These are phyloP conservation scores for Trematomus loennbergii DNA, from an alignment of 2,113 vertebrate genomes.

Conservation along the genomic window DNA sequence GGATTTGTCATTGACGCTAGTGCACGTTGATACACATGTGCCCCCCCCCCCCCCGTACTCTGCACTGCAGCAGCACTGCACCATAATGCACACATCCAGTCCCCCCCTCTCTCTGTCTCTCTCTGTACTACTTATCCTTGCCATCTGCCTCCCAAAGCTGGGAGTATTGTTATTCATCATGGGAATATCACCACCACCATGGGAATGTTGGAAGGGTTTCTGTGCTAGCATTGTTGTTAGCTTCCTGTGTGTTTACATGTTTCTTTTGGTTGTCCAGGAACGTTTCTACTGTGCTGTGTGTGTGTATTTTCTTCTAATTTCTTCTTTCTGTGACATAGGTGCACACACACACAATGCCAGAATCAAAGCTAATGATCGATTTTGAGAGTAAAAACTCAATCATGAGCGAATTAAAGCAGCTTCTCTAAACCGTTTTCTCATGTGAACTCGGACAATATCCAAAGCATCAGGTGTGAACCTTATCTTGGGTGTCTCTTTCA, in stretches of 20 bases:
- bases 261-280: not conserved
- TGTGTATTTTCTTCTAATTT: not conserved
- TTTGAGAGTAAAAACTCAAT: not conserved
- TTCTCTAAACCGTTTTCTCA: no score
- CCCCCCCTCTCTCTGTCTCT: not conserved
- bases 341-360: not conserved
- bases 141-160: slow-evolving; percentile 64
- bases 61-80: slow-evolving; percentile 78
- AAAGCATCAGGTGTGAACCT: no score
- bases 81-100: slow-evolving; percentile 61
- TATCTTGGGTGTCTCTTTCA: no score
- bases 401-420: not conserved
- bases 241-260: not conserved
- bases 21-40: slow-evolving; percentile 77
- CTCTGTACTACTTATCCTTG: slow-evolving; percentile 33
- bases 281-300: not conserved
- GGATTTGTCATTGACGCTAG: slow-evolving; percentile 69
- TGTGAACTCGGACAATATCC: no score
- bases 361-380: no score
- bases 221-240: not conserved
- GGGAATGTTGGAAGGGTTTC: slow-evolving; percentile 4
- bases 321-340: not conserved
- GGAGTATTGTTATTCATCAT: slow-evolving; percentile 43
- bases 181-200: slow-evolving; percentile 13
- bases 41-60: slow-evolving; percentile 28